These are phyloP conservation scores for Netelia fuscicornis DNA, from an alignment of 2,888 invertebrate genomes.

Conservation along the genomic window DNA sequence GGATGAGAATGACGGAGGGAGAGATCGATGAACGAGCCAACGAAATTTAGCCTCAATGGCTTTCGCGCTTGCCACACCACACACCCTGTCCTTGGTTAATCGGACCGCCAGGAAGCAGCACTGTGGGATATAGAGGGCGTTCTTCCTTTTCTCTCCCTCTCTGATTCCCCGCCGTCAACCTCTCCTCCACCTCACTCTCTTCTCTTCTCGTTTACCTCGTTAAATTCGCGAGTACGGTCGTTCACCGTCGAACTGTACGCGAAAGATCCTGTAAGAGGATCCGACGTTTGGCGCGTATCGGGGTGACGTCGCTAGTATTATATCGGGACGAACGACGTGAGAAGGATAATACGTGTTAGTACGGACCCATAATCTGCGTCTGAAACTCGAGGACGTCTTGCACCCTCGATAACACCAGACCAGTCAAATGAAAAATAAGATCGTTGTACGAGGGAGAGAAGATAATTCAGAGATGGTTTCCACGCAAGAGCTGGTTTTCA, in stretches of 20 bases:
- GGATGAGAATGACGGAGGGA: neutral
- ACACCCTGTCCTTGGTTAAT: slow-evolving; percentile 38
- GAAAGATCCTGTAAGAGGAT: slow-evolving; percentile 6
- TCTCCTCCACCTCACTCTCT: slow-evolving; percentile 6
- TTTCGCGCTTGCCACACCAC: slow-evolving; percentile 31
- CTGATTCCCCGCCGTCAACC: slow-evolving; percentile 32
- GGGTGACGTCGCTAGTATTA: neutral
- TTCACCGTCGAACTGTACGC: slow-evolving; percentile 5
- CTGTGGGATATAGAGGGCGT: slow-evolving; percentile 19
- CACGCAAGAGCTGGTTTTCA: too few relatives aligned
- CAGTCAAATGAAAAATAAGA: too few relatives aligned
- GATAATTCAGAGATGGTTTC: too few relatives aligned
- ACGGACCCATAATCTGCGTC: neutral
- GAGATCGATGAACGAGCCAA: slow-evolving; percentile 53
- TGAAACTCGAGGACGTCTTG: slow-evolving; percentile 3
- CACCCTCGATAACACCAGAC: neutral
- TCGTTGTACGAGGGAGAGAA: too few relatives aligned
- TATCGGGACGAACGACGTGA: neutral
- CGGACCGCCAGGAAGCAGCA: slow-evolving; percentile 53
- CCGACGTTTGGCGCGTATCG: neutral
- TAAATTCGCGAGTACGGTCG: slow-evolving; percentile 27
- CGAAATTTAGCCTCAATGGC: slow-evolving; percentile 56
- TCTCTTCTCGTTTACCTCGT: slow-evolving; percentile 19
- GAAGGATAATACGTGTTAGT: neutral
- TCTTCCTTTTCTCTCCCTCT: slow-evolving; percentile 34